Evolutionary conservation across 2,113 vertebrate genomes (phyloP).

Genomic region (Lepus timidus): DNA sequence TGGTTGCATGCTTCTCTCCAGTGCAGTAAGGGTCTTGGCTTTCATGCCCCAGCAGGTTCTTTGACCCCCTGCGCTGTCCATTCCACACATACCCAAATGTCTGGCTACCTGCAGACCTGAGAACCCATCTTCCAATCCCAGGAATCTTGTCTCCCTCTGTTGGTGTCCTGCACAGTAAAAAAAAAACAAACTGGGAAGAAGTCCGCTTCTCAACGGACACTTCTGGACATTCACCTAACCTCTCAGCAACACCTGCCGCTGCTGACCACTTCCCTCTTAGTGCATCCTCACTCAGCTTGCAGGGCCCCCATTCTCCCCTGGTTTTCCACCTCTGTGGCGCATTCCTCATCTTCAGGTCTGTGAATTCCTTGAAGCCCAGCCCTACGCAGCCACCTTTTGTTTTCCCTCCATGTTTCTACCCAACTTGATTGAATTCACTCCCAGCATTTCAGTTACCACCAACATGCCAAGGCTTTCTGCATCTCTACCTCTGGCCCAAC

Average conservation of each 20-base stretch:
- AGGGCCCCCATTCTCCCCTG: neutral
- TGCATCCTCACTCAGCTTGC: neutral
- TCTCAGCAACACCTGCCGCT: neutral
- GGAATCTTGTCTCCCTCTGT: neutral
- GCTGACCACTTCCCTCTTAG: neutral
- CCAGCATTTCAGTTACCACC: neutral
- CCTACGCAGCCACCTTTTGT: neutral
- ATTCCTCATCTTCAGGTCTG: neutral
- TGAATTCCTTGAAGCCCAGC: slow-evolving; percentile 37
- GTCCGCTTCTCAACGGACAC: neutral
- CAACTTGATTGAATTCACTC: neutral
- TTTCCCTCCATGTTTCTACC: neutral
- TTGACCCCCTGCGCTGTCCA: neutral
- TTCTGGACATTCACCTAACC: neutral
- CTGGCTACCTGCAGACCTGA: neutral
- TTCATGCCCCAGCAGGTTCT: neutral
- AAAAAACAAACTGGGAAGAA: neutral
- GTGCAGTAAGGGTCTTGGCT: neutral
- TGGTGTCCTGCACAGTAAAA: neutral
- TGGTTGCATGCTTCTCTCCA: neutral
- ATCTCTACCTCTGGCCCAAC: neutral
- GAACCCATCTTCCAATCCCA: neutral
- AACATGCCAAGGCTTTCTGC: neutral
- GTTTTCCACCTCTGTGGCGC: neutral
- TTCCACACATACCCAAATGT: neutral